Percentiles rank a stretch among this genome's conserved stretches.
phyloP scores from a whole-genome alignment of 2,113 vertebrate genomes.

The Lethenteron reissneri region DNA sequence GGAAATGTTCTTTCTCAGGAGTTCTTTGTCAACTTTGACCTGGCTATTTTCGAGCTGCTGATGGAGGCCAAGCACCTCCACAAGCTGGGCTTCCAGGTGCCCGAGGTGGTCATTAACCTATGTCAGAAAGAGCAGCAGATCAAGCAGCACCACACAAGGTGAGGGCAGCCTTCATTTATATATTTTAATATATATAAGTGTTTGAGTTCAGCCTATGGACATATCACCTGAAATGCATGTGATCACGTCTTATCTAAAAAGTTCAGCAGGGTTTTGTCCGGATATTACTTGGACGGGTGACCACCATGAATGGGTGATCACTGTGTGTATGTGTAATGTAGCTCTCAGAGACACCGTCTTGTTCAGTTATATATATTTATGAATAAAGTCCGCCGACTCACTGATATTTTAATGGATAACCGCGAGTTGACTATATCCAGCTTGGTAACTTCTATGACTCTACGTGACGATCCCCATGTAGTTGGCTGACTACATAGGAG shows the following conservation, averaged over 20 bases:
- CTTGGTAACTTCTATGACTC: no score
- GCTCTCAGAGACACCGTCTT: no score
- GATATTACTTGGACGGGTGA: no score
- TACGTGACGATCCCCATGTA: no score
- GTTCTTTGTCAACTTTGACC: conserved; percentile 35
- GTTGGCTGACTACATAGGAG: no score
- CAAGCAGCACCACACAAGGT: conserved; percentile 27
- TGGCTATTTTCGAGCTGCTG: conserved; percentile 30
- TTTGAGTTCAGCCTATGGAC: background rate
- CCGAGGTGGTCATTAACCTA: conserved; percentile 22
- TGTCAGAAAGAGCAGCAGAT: conserved; percentile 21
- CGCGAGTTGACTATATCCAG: no score
- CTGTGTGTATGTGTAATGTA: no score
- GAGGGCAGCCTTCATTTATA: conserved; percentile 14
- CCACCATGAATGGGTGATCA: no score
- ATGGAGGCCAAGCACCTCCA: conserved; percentile 33
- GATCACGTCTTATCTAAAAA: background rate
- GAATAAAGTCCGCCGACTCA: no score
- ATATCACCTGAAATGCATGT: background rate
- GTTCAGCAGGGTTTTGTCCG: conserved; percentile 11
- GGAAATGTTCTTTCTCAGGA: conserved; percentile 18
- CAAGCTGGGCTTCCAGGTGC: conserved; percentile 26
- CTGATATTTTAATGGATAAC: no score
- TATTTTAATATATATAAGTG: background rate
- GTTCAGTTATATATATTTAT: no score